Percentiles rank a stretch among this genome's conserved stretches.
Evolutionary conservation across 2,888 invertebrate species (phyloP).

Genomic region (Caenorhabditis plicata): DNA sequence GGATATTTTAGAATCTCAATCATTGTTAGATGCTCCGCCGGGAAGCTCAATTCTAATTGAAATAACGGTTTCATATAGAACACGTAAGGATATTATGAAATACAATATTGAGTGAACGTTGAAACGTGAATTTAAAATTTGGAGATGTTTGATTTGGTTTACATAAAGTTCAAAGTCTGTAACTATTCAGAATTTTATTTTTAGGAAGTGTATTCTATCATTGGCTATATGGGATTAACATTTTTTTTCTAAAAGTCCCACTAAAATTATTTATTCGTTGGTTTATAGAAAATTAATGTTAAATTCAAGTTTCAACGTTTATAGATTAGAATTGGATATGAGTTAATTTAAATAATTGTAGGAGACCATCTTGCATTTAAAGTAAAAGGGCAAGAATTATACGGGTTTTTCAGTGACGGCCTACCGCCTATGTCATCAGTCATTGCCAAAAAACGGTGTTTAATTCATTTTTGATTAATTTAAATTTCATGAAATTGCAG

Average conservation of each 20-base stretch:
- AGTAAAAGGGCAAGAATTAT: slow-evolving; percentile 14
- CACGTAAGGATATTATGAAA: background rate
- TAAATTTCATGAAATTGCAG: background rate
- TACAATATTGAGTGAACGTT: too few species aligned
- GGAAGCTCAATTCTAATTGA: slow-evolving; percentile 11
- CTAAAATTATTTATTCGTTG: too few species aligned
- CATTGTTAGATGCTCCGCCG: slow-evolving; percentile 12
- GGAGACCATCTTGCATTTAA: slow-evolving; percentile 7
- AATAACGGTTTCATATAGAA: slow-evolving; percentile 14
- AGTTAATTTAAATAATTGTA: background rate
- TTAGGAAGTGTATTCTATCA: too few species aligned
- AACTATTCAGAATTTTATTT: too few species aligned
- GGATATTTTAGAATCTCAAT: slow-evolving; percentile 2
- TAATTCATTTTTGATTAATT: background rate
- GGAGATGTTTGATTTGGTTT: too few species aligned
- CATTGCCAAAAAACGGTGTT: background rate
- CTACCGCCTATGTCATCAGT: slow-evolving; percentile 2
- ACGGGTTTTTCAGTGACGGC: slow-evolving; percentile 18
- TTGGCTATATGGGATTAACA: too few species aligned
- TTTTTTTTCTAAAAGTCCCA: too few species aligned
- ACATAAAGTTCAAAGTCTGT: too few species aligned
- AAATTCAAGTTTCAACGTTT: background rate
- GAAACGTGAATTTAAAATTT: too few species aligned
- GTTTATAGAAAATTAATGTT: background rate
- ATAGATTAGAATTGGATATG: background rate